Base-by-base conservation (phyloP, 1,140 invertebrate genomes). In the Ctenoplectra terminalis region DNA sequence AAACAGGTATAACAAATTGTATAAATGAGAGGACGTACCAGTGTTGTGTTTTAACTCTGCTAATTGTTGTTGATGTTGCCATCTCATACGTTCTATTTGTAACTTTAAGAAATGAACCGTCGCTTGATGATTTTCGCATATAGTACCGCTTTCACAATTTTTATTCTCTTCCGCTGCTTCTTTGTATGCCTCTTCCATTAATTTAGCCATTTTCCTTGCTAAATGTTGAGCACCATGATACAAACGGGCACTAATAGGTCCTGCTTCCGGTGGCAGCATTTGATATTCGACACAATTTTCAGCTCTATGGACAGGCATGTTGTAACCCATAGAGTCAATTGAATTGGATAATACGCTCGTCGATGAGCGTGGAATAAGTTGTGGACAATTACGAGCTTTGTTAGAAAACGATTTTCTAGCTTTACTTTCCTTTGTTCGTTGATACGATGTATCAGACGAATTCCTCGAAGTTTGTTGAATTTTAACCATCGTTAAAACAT, bases 61-160 rank as follows among this genome's bases (percentile, higher is more conserved):
- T 48, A 96, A 89, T 88, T 96, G 95, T 80, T 96, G 94, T 66
- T 94, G 92, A 87, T 96, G 96, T 77, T 94, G 93, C 94, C 96
- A 96, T 83, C 95, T 95, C 56, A 95, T 90, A 23, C 94, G 94
- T 86, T 97, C 96, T 23, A 96, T 94, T 88, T 97, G 96, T 29
- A 96, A 86, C 81, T 95, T 93, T 23, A 96, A 85, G 5, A 91
- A 91, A 54, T 95, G 93, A 76, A 96, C 94, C 8, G 92, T 94
- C 0, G 95, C 95, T 82, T 95, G 95, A 15, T 94, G 91, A 66
- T 88, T 89, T 9, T 91, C 90, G 0, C 81, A 67, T 1, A 83
- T 75, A 23, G 87, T 85, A 11, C 87, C 87, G 1, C 84, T 86
- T 15, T 86, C 86, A 50, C 89, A 89, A 15, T 69, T 83, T 26